Conservation (phyloP, 2,797 vertebrate genomes). For the Nannoperca obscura region DNA sequence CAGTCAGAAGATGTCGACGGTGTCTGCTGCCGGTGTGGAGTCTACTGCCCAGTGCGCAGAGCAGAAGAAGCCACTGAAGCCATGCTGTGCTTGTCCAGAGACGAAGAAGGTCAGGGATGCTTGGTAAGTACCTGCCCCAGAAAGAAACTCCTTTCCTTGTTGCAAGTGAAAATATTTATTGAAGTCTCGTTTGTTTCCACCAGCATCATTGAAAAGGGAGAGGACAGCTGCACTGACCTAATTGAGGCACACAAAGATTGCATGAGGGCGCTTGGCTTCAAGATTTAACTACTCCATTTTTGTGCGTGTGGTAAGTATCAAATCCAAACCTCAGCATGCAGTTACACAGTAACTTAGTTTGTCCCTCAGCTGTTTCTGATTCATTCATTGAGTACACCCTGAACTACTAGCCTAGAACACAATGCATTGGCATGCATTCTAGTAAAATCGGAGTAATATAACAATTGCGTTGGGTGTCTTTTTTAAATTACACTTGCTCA, state of each 20-base stretch:
- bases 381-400: background rate
- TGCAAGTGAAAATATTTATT: background rate
- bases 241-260: slow-evolving; percentile 98
- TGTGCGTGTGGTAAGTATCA: slow-evolving; percentile 71
- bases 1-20: slow-evolving; percentile 83
- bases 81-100: slow-evolving; percentile 97
- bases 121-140: slow-evolving; percentile 84
- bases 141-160: rapidly evolving
- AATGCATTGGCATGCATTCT: background rate
- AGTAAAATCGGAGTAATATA: background rate
- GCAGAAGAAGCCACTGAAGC: slow-evolving; percentile 92
- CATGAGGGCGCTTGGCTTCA: slow-evolving; percentile 97
- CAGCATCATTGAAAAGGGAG: slow-evolving; percentile 97
- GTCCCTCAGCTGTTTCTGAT: slow-evolving; percentile 14
- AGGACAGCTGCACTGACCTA: slow-evolving; percentile 90
- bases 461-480: no score
- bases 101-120: slow-evolving; percentile 94
- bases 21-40: slow-evolving; percentile 85
- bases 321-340: no score
- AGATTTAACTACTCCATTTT: slow-evolving; percentile 84
- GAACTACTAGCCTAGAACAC: background rate
- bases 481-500: no score
- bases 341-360: background rate
- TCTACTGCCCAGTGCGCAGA: slow-evolving; percentile 63
- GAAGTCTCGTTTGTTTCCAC: slow-evolving; percentile 14